A percentile compares a stretch with the other conserved stretches of the same genome.
phyloP scores from a whole-genome alignment of 2,797 vertebrate species.

The Sebastiscus albofasciatus region DNA sequence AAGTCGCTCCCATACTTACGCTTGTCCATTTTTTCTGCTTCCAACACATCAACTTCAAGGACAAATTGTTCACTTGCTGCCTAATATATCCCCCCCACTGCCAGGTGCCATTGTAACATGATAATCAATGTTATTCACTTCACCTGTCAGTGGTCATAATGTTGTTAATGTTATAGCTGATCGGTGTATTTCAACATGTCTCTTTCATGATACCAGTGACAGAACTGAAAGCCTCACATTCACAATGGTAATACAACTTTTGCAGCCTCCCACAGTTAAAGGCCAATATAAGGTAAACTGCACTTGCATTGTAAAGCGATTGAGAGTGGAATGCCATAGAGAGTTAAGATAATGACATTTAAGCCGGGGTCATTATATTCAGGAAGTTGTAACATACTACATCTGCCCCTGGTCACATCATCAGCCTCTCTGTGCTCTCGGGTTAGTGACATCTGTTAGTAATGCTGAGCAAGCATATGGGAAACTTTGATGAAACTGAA shows the following conservation, averaged over 20 bases:
- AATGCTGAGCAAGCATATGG: constrained; percentile 71
- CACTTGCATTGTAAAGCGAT: constrained; percentile 32
- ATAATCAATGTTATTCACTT: too few relatives aligned
- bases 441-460: constrained; percentile 66
- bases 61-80: too few relatives aligned
- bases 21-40: too few relatives aligned
- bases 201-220: constrained; percentile 7
- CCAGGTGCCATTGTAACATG: too few relatives aligned
- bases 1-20: too few relatives aligned
- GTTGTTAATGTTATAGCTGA: too few relatives aligned
- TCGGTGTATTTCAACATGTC: too few relatives aligned
- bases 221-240: constrained; percentile 16
- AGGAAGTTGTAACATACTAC: constrained; percentile 65
- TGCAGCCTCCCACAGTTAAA: neutral
- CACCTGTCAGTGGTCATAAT: too few relatives aligned
- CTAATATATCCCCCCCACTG: too few relatives aligned
- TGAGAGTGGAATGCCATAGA: constrained; percentile 43
- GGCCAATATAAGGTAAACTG: constrained; percentile 18
- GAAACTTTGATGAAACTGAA: constrained; percentile 68
- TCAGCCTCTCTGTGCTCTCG: constrained; percentile 40
- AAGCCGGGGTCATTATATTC: constrained; percentile 56
- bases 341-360: constrained; percentile 61
- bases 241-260: constrained; percentile 6
- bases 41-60: too few relatives aligned
- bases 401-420: constrained; percentile 60